Conservation (phyloP, 1,140 invertebrate species). For the Nilaparvata lugens region DNA sequence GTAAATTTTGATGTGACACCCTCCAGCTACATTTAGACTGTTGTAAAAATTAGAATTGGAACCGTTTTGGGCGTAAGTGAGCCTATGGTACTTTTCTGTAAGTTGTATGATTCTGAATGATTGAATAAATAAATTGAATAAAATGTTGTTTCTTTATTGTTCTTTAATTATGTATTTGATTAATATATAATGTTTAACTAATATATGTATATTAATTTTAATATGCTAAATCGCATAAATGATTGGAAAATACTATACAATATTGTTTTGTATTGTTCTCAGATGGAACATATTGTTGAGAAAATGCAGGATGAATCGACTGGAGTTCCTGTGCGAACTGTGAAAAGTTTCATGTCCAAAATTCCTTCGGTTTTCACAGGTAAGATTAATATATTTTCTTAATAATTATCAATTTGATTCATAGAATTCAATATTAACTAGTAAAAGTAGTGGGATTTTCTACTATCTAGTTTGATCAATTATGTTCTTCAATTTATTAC, state of each 20-base stretch:
- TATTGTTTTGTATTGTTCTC: constrained; percentile 11
- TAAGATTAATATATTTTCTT: constrained; percentile 37
- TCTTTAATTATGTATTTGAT: neutral
- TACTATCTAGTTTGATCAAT: constrained; percentile 2
- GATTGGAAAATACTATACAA: neutral
- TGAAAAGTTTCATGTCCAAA: constrained; percentile 98
- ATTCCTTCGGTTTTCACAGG: constrained; percentile 92
- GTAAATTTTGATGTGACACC: too few relatives aligned
- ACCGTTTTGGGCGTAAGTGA: too few relatives aligned
- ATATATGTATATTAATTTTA: neutral
- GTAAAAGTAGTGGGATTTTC: constrained; percentile 4
- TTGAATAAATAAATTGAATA: neutral
- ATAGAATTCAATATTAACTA: neutral
- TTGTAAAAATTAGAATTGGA: too few relatives aligned
- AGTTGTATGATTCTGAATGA: too few relatives aligned
- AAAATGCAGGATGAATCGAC: constrained; percentile 91
- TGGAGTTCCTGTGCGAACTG: constrained; percentile 92
- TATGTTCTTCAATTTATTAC: too few relatives aligned
- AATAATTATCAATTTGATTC: constrained; percentile 3
- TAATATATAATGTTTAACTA: too few relatives aligned
- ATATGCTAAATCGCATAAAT: neutral
- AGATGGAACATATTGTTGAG: constrained; percentile 96
- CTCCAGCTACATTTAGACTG: too few relatives aligned
- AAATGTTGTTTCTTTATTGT: neutral
- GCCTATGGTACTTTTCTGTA: too few relatives aligned